Evolutionary conservation across 2,113 vertebrate genomes (phyloP).

Genomic region (Donacobius atricapilla): DNA sequence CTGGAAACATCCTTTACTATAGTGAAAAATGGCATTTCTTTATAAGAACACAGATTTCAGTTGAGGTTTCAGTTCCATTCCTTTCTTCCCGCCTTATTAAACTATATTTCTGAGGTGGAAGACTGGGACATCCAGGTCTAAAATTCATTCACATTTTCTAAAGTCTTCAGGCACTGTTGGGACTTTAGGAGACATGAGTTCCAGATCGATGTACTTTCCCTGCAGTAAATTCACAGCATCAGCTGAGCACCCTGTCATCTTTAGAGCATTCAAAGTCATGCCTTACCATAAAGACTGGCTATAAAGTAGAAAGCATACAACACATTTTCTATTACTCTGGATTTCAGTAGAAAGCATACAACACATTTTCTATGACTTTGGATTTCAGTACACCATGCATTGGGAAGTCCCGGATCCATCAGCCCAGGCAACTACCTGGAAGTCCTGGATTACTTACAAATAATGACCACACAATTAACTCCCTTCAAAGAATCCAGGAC

Average conservation of each 20-base stretch:
- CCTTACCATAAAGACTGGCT: neutral
- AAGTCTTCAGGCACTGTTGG: neutral
- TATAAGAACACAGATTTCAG: neutral
- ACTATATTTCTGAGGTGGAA: neutral
- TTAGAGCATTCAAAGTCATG: neutral
- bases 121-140: neutral
- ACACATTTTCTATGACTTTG: neutral
- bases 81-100: neutral
- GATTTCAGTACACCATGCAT: neutral
- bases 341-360: neutral
- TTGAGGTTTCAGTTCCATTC: neutral
- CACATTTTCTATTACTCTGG: neutral
- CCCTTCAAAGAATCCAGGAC: neutral
- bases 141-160: neutral
- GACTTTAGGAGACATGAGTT: neutral
- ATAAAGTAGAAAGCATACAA: neutral
- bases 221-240: neutral
- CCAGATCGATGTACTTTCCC: neutral
- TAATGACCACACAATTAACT: fast-evolving
- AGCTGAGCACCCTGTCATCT: neutral
- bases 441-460: neutral
- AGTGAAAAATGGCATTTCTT: neutral
- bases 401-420: fast-evolving
- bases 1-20: neutral
- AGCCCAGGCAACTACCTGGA: neutral